A percentile compares a stretch with the other conserved stretches of the same genome.
Conservation (phyloP, 2,888 invertebrate species). For the Gerosis bhagava region DNA sequence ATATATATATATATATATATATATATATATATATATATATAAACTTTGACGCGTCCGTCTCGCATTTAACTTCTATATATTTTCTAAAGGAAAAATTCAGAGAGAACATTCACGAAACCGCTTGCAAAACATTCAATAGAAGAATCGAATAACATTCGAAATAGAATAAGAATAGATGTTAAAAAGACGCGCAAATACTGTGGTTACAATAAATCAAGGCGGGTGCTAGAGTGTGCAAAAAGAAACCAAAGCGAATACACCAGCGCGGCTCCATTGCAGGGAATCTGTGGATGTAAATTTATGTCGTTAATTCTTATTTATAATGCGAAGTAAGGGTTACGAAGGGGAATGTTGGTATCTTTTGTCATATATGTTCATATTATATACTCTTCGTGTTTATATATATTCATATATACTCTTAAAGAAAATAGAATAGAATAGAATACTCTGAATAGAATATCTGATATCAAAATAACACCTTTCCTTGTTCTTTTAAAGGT, state of each 20-base stretch:
- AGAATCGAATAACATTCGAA: constrained; percentile 16
- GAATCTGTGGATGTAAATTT: constrained; percentile 39
- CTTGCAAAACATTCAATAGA: constrained; percentile 14
- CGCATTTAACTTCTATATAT: too few relatives aligned
- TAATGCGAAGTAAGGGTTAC: not conserved
- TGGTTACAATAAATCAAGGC: constrained; percentile 52
- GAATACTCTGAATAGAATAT: too few relatives aligned
- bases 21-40: too few relatives aligned
- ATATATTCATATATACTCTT: too few relatives aligned
- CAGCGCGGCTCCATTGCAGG: constrained; percentile 38
- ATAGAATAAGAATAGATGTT: constrained; percentile 29
- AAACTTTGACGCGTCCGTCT: too few relatives aligned
- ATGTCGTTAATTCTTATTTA: constrained; percentile 17
- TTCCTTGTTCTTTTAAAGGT: too few relatives aligned
- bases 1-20: constrained; percentile 68
- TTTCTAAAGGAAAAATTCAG: not conserved
- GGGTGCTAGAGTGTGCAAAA: constrained; percentile 39
- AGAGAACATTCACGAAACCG: constrained; percentile 9
- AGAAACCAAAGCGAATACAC: constrained; percentile 32
- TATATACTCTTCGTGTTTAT: too few relatives aligned
- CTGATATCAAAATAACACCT: too few relatives aligned
- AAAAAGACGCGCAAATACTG: constrained; percentile 39
- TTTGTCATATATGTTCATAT: too few relatives aligned
- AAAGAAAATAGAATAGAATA: too few relatives aligned
- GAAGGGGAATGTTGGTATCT: not conserved